phyloP scores from a whole-genome alignment of 2,888 invertebrate species.

The Conistra vaccinii region DNA sequence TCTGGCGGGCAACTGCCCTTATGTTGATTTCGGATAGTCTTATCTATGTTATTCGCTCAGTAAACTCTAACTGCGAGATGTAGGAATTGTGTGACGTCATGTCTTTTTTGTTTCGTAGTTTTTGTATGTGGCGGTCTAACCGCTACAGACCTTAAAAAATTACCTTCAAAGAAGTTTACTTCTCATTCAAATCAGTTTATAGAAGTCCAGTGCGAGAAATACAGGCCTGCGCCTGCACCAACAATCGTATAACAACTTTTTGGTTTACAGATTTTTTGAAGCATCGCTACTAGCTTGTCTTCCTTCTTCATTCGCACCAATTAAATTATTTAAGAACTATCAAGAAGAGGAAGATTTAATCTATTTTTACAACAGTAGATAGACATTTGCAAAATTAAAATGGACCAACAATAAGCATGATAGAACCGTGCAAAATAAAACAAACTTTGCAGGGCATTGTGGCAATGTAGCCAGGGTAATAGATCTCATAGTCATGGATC shows the following conservation, averaged over 20 bases:
- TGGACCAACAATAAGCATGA: conserved; percentile 36
- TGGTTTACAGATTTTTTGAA: background rate
- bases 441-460: conserved; percentile 69
- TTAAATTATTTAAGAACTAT: background rate
- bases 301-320: background rate
- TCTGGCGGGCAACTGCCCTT: too few relatives aligned
- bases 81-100: too few relatives aligned
- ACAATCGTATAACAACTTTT: background rate
- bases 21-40: too few relatives aligned
- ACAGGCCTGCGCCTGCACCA: background rate
- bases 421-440: conserved; percentile 76
- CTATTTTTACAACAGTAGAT: background rate
- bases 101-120: too few relatives aligned
- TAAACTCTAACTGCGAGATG: too few relatives aligned
- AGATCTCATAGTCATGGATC: conserved; percentile 86
- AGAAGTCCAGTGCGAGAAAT: background rate
- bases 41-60: too few relatives aligned
- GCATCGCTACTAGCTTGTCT: background rate
- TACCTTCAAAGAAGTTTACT: background rate
- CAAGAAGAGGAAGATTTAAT: background rate
- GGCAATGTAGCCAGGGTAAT: conserved; percentile 82
- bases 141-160: too few relatives aligned
- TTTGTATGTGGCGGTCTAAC: too few relatives aligned
- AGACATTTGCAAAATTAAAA: conserved; percentile 33
- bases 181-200: background rate